Base-by-base conservation (phyloP, 2,113 vertebrate species). In the Catharus bicknelli region DNA sequence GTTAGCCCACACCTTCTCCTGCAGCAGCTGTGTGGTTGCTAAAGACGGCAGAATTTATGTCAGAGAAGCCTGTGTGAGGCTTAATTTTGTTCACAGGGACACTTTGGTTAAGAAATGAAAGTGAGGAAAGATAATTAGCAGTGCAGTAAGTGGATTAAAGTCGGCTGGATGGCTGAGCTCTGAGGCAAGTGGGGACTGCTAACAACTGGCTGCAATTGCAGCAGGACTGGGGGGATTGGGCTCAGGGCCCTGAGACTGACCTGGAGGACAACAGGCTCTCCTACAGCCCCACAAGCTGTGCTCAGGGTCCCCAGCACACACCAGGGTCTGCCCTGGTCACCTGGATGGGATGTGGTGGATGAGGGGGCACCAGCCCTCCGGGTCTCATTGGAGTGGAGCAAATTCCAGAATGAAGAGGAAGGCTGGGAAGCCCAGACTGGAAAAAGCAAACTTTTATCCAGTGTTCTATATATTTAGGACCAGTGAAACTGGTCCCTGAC, bases 1-100 rank as follows among this genome's bases (percentile, higher is more conserved):
- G 23, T 25, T n/a, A 87, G 45, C 59, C 22, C 36, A 61, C 5
- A 1, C 17, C n/a, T 63, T 10, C 67, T 88, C 54, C 67, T 3
- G 2, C 25, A 6, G 1, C 3, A 1, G 36, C 20, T 0, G 4
- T 16, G 58, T 32, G 62, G 59, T 38, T 88, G 43, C 48, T 94
- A 83, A 94, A 93, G 85, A 70, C 63, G 63, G 70, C n/a, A 86
- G 63, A 88, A 93, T 42, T 90, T 43, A 80, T 85, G 63, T 75
- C 79, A 76, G 75, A 85, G 88, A 42, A 90, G 80, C 55, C 53
- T 32, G 18, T 5, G 14, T 36, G 59, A 79, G 40, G 57, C 68
- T 80, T 93, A 50, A 66, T 85, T 91, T 85, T 54, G 58, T 87
- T 87, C 92, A 54, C 9, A 47, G 68, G 75, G 76, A 74, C 57